Evolutionary conservation across 2,113 vertebrate species (phyloP).

Genomic region (Ctenodactylus gundi): DNA sequence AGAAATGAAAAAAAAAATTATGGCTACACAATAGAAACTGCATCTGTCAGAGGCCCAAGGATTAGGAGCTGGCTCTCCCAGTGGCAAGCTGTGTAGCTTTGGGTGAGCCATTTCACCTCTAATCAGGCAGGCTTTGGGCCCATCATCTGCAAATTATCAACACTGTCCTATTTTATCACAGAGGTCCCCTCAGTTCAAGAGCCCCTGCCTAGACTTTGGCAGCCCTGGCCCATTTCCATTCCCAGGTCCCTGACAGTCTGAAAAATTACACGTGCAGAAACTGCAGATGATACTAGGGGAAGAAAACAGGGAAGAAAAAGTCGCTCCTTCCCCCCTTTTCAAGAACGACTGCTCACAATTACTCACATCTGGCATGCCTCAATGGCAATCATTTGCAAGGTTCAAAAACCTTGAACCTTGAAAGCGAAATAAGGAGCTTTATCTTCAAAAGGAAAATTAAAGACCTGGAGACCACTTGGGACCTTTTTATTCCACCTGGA

Average conservation of each 20-base stretch:
- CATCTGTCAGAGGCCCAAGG: background rate
- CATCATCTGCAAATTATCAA: background rate
- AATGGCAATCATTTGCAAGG: constrained; percentile 37
- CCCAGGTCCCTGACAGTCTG: background rate
- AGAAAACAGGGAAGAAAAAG: background rate
- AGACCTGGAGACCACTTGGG: constrained; percentile 59
- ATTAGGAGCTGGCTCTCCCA: background rate
- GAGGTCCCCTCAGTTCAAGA: background rate
- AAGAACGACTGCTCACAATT: background rate
- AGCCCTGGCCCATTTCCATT: background rate
- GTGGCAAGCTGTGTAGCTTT: background rate
- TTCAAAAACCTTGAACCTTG: constrained; percentile 60
- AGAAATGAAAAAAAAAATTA: background rate
- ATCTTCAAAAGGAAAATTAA: constrained; percentile 75
- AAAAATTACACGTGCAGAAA: background rate
- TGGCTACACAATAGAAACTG: background rate
- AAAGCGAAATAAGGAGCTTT: constrained; percentile 69
- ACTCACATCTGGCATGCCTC: constrained; percentile 57
- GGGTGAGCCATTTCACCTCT: background rate
- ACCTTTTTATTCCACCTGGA: constrained; percentile 65
- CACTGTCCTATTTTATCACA: background rate
- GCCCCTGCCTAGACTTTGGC: background rate
- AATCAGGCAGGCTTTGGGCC: background rate
- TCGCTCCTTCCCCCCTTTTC: background rate
- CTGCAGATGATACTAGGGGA: background rate